A percentile compares a stretch with the other conserved stretches of the same genome.
phyloP scores from a whole-genome alignment of 1,140 invertebrate species.

The Saccostrea echinata region DNA sequence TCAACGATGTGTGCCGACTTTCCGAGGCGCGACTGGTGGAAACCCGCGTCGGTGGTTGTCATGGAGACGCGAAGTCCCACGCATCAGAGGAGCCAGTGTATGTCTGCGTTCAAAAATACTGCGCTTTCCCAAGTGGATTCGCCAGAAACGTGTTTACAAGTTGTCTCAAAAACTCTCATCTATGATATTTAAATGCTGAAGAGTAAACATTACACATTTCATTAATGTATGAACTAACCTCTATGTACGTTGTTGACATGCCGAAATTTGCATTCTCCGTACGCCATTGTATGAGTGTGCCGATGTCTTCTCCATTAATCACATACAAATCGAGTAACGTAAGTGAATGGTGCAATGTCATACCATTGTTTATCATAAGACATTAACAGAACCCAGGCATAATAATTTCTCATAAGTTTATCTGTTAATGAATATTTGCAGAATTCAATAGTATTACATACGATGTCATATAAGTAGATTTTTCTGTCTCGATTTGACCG shows the following conservation, averaged over 20 bases:
- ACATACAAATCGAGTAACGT: neutral
- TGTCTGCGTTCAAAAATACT: neutral
- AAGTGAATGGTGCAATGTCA: slow-evolving; percentile 21
- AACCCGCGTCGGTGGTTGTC: slow-evolving; percentile 1
- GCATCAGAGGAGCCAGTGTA: neutral
- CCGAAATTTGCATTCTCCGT: slow-evolving; percentile 13
- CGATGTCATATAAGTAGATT: neutral
- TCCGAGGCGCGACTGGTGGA: neutral
- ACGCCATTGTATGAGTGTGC: neutral
- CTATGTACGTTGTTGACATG: slow-evolving; percentile 2
- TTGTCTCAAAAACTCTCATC: slow-evolving; percentile 36
- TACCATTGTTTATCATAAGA: neutral
- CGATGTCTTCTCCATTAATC: neutral
- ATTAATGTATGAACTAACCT: slow-evolving; percentile 34
- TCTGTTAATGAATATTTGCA: no score
- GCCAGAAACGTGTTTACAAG: slow-evolving; percentile 16
- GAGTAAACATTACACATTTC: slow-evolving; percentile 33
- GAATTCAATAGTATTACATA: neutral
- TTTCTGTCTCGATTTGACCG: neutral
- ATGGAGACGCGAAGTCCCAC: neutral
- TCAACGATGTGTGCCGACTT: neutral
- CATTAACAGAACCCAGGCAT: neutral
- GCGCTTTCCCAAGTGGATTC: slow-evolving; percentile 19
- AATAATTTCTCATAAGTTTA: neutral
- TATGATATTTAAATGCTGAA: slow-evolving; percentile 38